Percentiles rank a stretch among this genome's conserved stretches.
These are phyloP conservation scores for Rhabdophis nuchalis DNA, from an alignment of 2,797 vertebrate genomes.

Conservation along the genomic window DNA sequence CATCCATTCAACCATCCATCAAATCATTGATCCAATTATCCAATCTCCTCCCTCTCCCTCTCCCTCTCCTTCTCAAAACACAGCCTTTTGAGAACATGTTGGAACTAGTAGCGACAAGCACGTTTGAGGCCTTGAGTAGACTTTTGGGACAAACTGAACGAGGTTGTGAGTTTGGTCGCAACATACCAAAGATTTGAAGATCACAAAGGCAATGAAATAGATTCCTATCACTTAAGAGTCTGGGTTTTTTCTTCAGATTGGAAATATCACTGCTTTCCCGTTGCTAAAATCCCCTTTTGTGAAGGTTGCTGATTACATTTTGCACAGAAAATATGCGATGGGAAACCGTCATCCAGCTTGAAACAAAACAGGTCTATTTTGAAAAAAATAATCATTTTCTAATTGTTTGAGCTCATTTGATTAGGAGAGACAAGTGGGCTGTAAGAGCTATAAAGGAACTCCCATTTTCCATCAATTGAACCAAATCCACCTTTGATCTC, in stretches of 20 bases:
- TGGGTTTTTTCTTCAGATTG: conserved; percentile 2
- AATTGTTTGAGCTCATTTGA: conserved; percentile 72
- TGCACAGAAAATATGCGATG: conserved; percentile 25
- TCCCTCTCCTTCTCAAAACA: neutral
- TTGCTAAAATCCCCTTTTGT: conserved; percentile 65
- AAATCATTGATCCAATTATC: no score
- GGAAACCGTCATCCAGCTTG: conserved; percentile 40
- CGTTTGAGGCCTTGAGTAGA: neutral
- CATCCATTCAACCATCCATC: no score
- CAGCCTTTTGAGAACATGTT: neutral
- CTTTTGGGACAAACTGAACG: conserved; percentile 4
- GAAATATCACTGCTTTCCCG: conserved; percentile 44
- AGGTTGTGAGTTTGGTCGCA: neutral
- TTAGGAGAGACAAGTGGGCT: conserved; percentile 66
- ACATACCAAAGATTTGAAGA: neutral
- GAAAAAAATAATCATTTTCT: conserved; percentile 54
- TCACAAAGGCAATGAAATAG: neutral
- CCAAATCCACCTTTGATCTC: conserved; percentile 96
- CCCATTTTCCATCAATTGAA: conserved; percentile 86
- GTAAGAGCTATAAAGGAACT: conserved; percentile 80
- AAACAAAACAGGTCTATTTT: conserved; percentile 64
- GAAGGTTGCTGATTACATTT: conserved; percentile 51
- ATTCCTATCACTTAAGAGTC: neutral
- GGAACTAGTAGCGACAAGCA: neutral
- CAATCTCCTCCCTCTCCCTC: no score